A percentile compares a stretch with the other conserved stretches of the same genome.
Conservation (phyloP, 2,888 invertebrate species). For the Tinea trinotella region DNA sequence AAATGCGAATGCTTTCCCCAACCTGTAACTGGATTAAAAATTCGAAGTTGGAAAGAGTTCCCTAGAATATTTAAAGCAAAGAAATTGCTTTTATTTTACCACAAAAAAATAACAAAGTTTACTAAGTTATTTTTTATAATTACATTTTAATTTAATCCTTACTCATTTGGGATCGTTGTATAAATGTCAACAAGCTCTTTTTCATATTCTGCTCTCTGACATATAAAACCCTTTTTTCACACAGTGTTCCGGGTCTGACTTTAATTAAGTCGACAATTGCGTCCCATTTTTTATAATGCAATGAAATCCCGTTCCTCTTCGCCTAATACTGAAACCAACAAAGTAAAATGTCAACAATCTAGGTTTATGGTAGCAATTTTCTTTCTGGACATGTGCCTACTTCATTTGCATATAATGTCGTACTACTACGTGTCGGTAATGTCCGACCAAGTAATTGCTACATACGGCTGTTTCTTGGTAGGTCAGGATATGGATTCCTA, state of each 20-base stretch:
- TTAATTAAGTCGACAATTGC: constrained; percentile 41
- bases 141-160: constrained; percentile 5
- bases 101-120: too few relatives aligned
- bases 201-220: constrained; percentile 1
- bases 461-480: too few relatives aligned
- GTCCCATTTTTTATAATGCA: constrained; percentile 27
- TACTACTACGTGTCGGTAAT: too few relatives aligned
- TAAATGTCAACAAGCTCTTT: constrained; percentile 16
- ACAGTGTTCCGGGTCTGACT: constrained; percentile 28
- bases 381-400: constrained; percentile 6
- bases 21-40: too few relatives aligned
- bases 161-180: constrained; percentile 15
- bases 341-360: not conserved
- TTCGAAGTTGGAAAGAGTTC: too few relatives aligned
- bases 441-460: too few relatives aligned
- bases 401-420: not conserved
- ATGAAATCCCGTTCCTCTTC: not conserved
- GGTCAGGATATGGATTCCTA: too few relatives aligned
- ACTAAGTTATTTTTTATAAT: not conserved
- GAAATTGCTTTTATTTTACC: too few relatives aligned
- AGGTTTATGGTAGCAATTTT: not conserved
- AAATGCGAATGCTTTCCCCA: too few relatives aligned
- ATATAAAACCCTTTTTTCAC: constrained; percentile 34
- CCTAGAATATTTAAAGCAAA: too few relatives aligned
- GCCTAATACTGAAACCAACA: not conserved